Conservation (phyloP, 2,113 vertebrate species). For the Cacatua alba region DNA sequence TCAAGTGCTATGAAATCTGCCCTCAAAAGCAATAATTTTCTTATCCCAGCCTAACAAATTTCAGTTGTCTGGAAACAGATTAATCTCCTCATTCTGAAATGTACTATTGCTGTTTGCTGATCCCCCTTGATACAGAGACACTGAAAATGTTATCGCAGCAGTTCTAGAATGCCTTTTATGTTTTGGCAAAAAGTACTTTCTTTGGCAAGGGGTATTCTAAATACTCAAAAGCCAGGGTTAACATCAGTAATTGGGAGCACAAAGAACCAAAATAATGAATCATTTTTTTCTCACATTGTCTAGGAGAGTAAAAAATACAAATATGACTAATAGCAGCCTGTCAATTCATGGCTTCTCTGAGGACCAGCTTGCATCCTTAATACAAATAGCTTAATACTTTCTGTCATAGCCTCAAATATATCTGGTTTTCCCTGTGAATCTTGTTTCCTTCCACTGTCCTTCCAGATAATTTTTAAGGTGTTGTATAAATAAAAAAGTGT, state of each 20-base stretch:
- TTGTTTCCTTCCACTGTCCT: not conserved
- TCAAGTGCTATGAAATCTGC: constrained; percentile 44
- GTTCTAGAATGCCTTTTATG: constrained; percentile 1
- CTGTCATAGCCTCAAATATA: not conserved
- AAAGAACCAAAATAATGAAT: constrained; percentile 23
- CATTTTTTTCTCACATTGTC: constrained; percentile 16
- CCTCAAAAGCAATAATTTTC: constrained; percentile 53
- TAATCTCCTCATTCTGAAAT: constrained; percentile 56
- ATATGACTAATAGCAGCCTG: not conserved
- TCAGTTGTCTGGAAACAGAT: constrained; percentile 56
- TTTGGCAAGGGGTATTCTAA: constrained; percentile 24
- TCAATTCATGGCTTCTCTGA: not conserved
- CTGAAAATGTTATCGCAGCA: constrained; percentile 52
- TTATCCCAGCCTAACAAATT: constrained; percentile 50
- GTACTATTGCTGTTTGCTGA: constrained; percentile 52
- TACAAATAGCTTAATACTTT: not conserved
- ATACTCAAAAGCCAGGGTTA: constrained; percentile 17
- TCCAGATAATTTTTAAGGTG: not conserved
- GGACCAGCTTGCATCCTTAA: not conserved
- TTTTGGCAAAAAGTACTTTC: constrained; percentile 49
- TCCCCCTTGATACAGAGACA: constrained; percentile 10
- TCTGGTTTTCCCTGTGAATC: not conserved
- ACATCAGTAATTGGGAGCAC: not conserved
- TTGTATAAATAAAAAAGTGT: not conserved
- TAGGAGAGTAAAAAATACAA: not conserved